A percentile compares a stretch with the other conserved stretches of the same genome.
These are phyloP conservation scores for Mareca penelope DNA, from an alignment of 2,797 vertebrate species.

Conservation along the genomic window DNA sequence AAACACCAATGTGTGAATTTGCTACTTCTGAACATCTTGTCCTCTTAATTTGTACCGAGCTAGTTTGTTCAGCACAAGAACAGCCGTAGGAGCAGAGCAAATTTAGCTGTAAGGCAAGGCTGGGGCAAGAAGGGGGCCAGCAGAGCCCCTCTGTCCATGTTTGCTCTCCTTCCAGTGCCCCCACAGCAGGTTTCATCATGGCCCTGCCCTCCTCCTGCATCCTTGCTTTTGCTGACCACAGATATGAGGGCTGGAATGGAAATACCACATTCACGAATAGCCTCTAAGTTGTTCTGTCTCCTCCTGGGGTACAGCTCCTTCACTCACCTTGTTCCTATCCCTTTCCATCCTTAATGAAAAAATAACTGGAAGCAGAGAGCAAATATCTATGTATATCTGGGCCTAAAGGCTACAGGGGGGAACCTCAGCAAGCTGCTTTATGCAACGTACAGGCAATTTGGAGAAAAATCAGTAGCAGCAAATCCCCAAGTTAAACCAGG, in stretches of 20 bases:
- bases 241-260: not conserved
- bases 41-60: slow-evolving; percentile 46
- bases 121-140: not conserved
- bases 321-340: rapidly evolving
- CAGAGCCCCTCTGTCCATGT: not conserved
- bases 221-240: not conserved
- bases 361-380: not conserved
- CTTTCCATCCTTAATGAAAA: not conserved
- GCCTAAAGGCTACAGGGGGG: not conserved
- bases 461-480: not conserved
- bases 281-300: not conserved
- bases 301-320: not conserved
- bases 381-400: not conserved
- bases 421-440: not conserved
- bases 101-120: not conserved
- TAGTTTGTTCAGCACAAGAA: slow-evolving; percentile 35
- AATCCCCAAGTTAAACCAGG: not conserved
- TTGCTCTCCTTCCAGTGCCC: not conserved
- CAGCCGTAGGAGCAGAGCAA: slow-evolving; percentile 30
- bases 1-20: slow-evolving; percentile 31
- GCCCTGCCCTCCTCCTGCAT: not conserved
- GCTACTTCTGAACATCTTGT: slow-evolving; percentile 70
- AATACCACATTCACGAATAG: not conserved
- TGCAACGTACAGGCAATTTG: not conserved
- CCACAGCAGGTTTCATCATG: not conserved